Evolutionary conservation across 2,797 vertebrate genomes (phyloP).

Genomic region (Pantherophis vulpinus): DNA sequence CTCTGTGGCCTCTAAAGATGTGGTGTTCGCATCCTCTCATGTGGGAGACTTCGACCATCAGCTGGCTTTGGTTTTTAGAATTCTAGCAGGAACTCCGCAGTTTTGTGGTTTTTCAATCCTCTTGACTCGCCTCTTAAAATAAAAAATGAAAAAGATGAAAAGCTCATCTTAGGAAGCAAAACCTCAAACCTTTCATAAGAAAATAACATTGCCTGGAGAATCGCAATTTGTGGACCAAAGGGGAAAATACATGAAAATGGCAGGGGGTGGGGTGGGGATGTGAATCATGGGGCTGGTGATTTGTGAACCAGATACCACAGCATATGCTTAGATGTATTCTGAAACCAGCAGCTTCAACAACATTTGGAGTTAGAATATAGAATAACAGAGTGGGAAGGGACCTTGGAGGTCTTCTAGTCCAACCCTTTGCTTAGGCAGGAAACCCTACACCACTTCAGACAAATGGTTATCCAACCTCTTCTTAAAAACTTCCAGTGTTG

Average conservation of each 20-base stretch:
- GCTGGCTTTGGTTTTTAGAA: conserved; percentile 43
- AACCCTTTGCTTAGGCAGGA: too few relatives aligned
- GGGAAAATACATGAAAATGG: not conserved
- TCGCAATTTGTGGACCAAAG: conserved; percentile 42
- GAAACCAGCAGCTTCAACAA: not conserved
- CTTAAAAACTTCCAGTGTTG: too few relatives aligned
- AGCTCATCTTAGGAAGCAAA: conserved; percentile 52
- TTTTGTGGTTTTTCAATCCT: conserved; percentile 47
- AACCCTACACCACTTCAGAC: too few relatives aligned
- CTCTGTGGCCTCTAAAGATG: conserved; percentile 47
- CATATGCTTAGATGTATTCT: not conserved
- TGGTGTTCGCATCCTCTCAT: conserved; percentile 53
- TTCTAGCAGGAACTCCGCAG: conserved; percentile 35
- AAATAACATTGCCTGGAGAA: conserved; percentile 30
- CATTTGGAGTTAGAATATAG: not conserved
- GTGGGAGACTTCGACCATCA: conserved; percentile 49
- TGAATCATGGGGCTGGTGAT: not conserved
- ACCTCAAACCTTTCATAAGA: conserved; percentile 43
- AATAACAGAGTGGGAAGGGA: too few relatives aligned
- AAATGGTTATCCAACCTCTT: too few relatives aligned
- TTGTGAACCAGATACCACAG: not conserved
- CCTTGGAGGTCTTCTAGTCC: too few relatives aligned
- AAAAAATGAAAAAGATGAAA: conserved; percentile 60
- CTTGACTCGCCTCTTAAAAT: conserved; percentile 28
- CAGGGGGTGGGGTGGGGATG: not conserved